A percentile compares a stretch with the other conserved stretches of the same genome.
Evolutionary conservation across 2,888 invertebrate genomes (phyloP).

Genomic region (Stenodema calcarata): DNA sequence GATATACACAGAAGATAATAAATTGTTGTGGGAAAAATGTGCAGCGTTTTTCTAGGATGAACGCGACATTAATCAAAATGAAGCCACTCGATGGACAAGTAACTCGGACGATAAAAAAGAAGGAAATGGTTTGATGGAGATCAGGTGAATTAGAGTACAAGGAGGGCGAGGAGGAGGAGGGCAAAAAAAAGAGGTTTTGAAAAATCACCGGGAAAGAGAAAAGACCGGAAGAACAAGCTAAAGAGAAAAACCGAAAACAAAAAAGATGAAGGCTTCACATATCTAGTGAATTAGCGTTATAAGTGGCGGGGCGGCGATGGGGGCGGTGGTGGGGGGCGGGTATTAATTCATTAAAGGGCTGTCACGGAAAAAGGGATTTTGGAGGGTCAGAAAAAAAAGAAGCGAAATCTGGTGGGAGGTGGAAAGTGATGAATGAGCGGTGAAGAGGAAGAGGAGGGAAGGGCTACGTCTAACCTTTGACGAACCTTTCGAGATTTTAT

Average conservation of each 20-base stretch:
- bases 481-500: constrained; percentile 47
- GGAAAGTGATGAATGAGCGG: neutral
- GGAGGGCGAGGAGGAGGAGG: neutral
- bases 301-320: neutral
- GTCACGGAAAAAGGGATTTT: neutral
- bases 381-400: neutral
- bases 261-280: neutral
- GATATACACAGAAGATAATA: no score
- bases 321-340: neutral
- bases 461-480: constrained; percentile 42
- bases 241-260: neutral
- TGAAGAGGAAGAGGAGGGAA: neutral
- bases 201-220: neutral
- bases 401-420: neutral
- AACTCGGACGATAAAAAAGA: neutral
- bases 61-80: neutral
- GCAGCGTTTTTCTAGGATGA: neutral
- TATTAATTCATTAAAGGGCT: constrained; percentile 4
- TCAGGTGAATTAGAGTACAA: neutral
- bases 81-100: neutral
- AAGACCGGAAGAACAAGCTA: neutral
- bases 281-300: neutral
- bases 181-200: neutral
- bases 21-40: no score
- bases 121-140: neutral